Evolutionary conservation across 2,113 vertebrate genomes (phyloP), one percentile per base, ranked within the genome.

Genomic region (Onychostoma macrolepis): DNA sequence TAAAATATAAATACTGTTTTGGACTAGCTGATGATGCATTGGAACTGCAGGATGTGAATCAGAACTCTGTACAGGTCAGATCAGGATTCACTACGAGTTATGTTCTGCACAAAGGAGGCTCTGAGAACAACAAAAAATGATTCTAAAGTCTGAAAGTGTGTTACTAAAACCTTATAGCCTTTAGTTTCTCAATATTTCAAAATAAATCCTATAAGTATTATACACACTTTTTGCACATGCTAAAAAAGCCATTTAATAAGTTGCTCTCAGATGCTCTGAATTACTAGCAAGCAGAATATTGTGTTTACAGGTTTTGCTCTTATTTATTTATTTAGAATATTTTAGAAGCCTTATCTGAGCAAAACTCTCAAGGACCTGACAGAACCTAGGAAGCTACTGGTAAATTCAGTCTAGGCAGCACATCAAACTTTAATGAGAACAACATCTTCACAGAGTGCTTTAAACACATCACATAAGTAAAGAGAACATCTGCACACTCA

Each of bases 341-440:
- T 77, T 84, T 43, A 53, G 13, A 45, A 76, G 33, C 2, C 45
- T 84, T 50, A 41, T 74, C 45, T 19, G 69, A 74, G 69, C 12
- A 84, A 84, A 74, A 26, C 83, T 74, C 24, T 50, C 43, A 72
- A 50, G 30, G 43, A 9, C 41, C 75, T 26, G 71, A 63, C 33
- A 63, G 33, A n/a, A 61, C 33, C n/a, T 30, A 19, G n/a, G 79
- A 65, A 38, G 21, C 72, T 56, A 78, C 43, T 77, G 38, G 36
- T 53, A 45, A 74, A 38, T 81, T 41, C 67, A 24, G 65, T 30
- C 48, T 15, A 71, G 79, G 19, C 48, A 61, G 48, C 26, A 17
- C 45, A 48, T 84, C 26, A 84, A 87, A 78, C 2, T 77, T 87
- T 87, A 10, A 87, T 83, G 72, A 83, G 71, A 50, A 74, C 71